Evolutionary conservation across 2,113 vertebrate genomes (phyloP).

Genomic region (Megaceryle torquata): DNA sequence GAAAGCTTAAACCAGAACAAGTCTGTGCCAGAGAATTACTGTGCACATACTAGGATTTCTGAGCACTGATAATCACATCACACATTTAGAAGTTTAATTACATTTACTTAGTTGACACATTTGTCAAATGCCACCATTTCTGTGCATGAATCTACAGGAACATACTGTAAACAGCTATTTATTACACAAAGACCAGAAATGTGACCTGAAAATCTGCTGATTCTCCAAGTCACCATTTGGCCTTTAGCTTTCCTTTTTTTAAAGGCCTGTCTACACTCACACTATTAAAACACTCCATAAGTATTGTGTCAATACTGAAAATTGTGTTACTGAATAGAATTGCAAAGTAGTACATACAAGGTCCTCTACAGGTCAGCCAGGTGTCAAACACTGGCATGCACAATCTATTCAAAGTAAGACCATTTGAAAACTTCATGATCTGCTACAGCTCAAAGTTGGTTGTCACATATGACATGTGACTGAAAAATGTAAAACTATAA

Average conservation of each 20-base stretch:
- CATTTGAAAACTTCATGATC: not conserved
- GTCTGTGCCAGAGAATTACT: not conserved
- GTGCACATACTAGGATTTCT: not conserved
- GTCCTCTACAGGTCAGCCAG: not conserved
- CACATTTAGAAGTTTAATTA: not conserved
- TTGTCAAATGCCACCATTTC: not conserved
- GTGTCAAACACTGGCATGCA: not conserved
- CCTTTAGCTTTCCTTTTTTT: not conserved
- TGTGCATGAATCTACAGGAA: not conserved
- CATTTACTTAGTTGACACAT: not conserved
- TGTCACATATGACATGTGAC: fast-evolving
- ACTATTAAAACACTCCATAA: not conserved
- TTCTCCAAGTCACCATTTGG: not conserved
- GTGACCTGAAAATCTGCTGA: not conserved
- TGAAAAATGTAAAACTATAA: not conserved
- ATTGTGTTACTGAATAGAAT: not conserved
- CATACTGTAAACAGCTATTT: not conserved
- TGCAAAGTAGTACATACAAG: not conserved
- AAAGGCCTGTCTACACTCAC: not conserved
- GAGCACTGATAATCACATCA: not conserved
- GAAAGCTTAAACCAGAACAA: not conserved
- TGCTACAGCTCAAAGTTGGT: not conserved
- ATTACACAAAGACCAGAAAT: not conserved
- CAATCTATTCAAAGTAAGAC: not conserved
- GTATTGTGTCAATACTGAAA: not conserved